phyloP scores from a whole-genome alignment of 1,140 invertebrate genomes.

The Sminthurides bifidus region DNA sequence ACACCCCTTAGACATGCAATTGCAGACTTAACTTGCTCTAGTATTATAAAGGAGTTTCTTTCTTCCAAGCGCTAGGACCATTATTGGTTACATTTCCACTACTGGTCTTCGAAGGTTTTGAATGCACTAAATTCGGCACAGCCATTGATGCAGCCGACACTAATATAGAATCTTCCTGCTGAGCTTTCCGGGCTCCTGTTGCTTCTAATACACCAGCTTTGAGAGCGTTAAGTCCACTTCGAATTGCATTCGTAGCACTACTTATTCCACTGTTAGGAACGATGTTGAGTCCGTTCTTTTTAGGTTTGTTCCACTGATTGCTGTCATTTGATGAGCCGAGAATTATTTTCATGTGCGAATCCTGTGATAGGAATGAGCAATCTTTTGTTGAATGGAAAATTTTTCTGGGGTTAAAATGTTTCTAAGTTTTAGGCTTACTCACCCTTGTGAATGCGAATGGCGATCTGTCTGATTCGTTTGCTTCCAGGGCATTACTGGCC shows the following conservation, averaged over 20 bases:
- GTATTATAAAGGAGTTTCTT: conserved; percentile 51
- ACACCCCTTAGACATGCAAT: no score
- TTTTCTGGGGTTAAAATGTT: no score
- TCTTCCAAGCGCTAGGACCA: conserved; percentile 56
- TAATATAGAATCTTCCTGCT: conserved; percentile 22
- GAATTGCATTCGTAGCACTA: conserved; percentile 29
- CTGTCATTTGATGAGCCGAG: conserved; percentile 45
- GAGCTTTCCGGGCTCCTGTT: conserved; percentile 17
- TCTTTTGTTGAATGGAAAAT: neutral
- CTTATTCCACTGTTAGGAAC: conserved; percentile 25
- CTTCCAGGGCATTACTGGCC: no score
- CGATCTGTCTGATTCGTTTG: conserved; percentile 17
- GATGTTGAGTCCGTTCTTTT: conserved; percentile 23
- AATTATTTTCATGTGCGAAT: conserved; percentile 82
- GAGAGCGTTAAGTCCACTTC: conserved; percentile 30
- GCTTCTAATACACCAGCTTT: conserved; percentile 30
- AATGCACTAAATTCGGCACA: conserved; percentile 30
- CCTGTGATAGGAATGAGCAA: conserved; percentile 33
- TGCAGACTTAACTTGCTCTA: neutral
- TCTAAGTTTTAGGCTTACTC: neutral
- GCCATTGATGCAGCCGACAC: conserved; percentile 30
- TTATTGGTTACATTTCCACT: conserved; percentile 43
- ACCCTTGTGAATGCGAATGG: conserved; percentile 30
- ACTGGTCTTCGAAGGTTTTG: conserved; percentile 40
- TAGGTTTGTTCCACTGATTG: conserved; percentile 13